Conservation (phyloP, 2,797 vertebrate genomes). For the Phylloscopus collybita region DNA sequence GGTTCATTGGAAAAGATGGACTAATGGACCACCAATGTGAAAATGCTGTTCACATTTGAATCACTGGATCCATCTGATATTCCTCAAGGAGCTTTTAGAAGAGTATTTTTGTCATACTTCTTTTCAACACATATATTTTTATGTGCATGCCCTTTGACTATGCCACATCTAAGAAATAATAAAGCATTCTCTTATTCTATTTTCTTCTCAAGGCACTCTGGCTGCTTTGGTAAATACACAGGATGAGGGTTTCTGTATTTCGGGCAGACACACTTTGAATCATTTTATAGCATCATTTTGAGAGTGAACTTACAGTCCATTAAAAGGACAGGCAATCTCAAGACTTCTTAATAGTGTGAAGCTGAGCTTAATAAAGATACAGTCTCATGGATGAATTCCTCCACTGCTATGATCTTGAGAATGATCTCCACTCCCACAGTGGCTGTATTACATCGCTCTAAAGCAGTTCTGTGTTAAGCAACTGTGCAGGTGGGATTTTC, state of each 20-base stretch:
- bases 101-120: slow-evolving; percentile 17
- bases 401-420: slow-evolving; percentile 9
- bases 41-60: slow-evolving; percentile 50
- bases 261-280: neutral
- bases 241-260: neutral
- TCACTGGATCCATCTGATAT: neutral
- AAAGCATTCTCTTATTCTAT: neutral
- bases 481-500: neutral
- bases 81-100: slow-evolving; percentile 34
- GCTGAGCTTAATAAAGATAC: slow-evolving; percentile 37
- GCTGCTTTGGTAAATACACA: neutral
- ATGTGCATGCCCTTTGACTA: neutral
- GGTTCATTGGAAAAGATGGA: slow-evolving; percentile 41
- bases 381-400: slow-evolving; percentile 22
- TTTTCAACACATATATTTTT: slow-evolving; percentile 23
- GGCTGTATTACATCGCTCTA: neutral
- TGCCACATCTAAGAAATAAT: neutral
- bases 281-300: neutral
- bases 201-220: neutral
- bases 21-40: slow-evolving; percentile 51
- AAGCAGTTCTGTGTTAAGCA: slow-evolving; percentile 5
- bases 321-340: slow-evolving; percentile 25
- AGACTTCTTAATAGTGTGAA: slow-evolving; percentile 26
- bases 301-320: slow-evolving; percentile 19
- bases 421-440: slow-evolving; percentile 10